A percentile compares a stretch with the other conserved stretches of the same genome.
Evolutionary conservation across 2,888 invertebrate genomes (phyloP).

Genomic region (Drosophila quasianomalipes): DNA sequence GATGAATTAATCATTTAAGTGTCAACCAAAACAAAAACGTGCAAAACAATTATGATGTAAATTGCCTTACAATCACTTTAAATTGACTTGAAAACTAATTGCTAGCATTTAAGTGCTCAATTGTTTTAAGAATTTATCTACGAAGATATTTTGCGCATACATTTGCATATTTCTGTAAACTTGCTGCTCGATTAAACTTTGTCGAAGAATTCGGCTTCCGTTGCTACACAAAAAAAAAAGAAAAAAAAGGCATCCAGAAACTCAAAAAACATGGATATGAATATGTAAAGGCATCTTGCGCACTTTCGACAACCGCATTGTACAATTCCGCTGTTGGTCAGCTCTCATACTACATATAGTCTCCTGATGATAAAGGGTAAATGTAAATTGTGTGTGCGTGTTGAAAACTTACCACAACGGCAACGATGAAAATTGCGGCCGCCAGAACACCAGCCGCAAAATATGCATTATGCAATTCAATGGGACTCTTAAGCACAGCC

Average conservation of each 20-base stretch:
- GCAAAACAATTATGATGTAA: neutral
- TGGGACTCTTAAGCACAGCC: conserved; percentile 86
- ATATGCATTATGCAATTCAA: conserved; percentile 91
- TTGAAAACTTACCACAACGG: conserved; percentile 88
- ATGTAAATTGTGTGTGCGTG: conserved; percentile 19
- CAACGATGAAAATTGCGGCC: conserved; percentile 91
- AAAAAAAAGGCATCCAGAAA: conserved; percentile 17
- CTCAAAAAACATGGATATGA: conserved; percentile 69
- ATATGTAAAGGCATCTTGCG: conserved; percentile 69
- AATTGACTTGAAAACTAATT: conserved; percentile 6
- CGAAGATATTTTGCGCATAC: conserved; percentile 25
- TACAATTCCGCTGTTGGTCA: conserved; percentile 74
- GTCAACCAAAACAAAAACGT: neutral
- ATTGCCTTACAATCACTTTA: conserved; percentile 1
- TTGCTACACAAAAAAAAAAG: neutral
- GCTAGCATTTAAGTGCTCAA: conserved; percentile 3
- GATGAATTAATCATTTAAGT: neutral
- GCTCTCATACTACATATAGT: conserved; percentile 12
- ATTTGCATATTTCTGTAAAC: conserved; percentile 58
- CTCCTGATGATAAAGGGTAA: conserved; percentile 24
- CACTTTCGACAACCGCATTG: conserved; percentile 66
- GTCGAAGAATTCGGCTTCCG: conserved; percentile 31
- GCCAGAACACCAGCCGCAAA: conserved; percentile 92
- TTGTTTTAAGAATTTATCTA: conserved; percentile 7
- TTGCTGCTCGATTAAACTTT: conserved; percentile 56